Percentiles rank a stretch among this genome's conserved stretches.
Evolutionary conservation across 1,140 invertebrate genomes (phyloP).

Genomic region (Drosophila sucinea): DNA sequence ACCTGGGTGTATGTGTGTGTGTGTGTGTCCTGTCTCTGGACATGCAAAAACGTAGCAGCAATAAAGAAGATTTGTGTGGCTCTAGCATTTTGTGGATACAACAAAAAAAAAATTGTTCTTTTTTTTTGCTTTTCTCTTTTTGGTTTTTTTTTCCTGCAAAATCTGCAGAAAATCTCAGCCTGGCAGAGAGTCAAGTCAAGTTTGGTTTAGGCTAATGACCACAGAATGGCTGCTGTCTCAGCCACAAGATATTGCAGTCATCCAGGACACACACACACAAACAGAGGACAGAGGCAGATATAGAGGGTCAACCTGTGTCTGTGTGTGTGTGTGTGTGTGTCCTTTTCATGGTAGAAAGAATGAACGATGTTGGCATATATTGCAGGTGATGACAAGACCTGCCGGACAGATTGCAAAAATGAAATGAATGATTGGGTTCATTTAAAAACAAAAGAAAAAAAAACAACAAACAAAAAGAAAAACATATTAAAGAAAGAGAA

Average conservation of each 20-base stretch:
- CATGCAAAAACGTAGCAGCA: constrained; percentile 69
- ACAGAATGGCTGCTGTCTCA: constrained; percentile 72
- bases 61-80: constrained; percentile 79
- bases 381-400: constrained; percentile 21
- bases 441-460: constrained; percentile 3
- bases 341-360: constrained; percentile 21
- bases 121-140: constrained; percentile 27
- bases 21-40: constrained; percentile 29
- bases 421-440: constrained; percentile 21
- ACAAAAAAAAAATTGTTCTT: constrained; percentile 27
- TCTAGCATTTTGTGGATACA: constrained; percentile 71
- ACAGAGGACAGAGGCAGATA: constrained; percentile 8
- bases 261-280: constrained; percentile 29
- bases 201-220: constrained; percentile 79
- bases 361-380: background rate
- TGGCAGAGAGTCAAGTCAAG: constrained; percentile 62
- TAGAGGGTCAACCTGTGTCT: constrained; percentile 24
- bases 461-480: background rate
- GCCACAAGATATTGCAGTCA: constrained; percentile 67
- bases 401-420: constrained; percentile 9
- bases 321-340: constrained; percentile 16
- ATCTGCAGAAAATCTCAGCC: constrained; percentile 70
- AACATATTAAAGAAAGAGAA: constrained; percentile 5
- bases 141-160: constrained; percentile 57
- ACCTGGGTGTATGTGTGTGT: constrained; percentile 5